These are phyloP conservation scores for Sylvia borin DNA, from an alignment of 2,797 vertebrate species.

Conservation along the genomic window DNA sequence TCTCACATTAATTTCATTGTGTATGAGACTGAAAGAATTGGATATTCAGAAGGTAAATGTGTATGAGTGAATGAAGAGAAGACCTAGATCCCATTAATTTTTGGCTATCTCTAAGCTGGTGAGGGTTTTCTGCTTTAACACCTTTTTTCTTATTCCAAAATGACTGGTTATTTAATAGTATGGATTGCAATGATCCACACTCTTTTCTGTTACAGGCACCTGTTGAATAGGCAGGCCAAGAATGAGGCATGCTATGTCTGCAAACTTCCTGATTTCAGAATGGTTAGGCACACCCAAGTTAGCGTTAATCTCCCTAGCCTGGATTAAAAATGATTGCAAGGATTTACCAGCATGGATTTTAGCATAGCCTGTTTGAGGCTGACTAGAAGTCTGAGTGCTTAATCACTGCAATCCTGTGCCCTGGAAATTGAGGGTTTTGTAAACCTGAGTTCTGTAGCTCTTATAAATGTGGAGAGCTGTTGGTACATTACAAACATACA, in stretches of 20 bases:
- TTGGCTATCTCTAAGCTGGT: rapidly evolving
- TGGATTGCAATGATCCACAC: neutral
- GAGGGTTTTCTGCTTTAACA: neutral
- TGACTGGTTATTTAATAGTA: neutral
- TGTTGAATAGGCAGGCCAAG: neutral
- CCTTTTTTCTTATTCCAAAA: neutral
- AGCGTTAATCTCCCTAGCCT: neutral
- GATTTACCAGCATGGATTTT: conserved; percentile 6
- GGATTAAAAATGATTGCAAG: neutral
- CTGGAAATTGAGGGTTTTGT: neutral
- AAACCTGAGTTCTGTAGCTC: neutral
- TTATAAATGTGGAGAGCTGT: neutral
- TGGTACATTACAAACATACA: neutral
- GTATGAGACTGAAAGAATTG: neutral
- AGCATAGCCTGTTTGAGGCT: neutral
- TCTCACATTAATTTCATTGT: neutral
- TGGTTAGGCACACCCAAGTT: neutral
- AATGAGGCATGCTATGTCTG: neutral
- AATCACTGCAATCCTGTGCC: neutral
- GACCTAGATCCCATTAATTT: neutral
- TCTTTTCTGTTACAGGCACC: neutral
- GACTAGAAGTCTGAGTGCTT: neutral
- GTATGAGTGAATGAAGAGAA: neutral
- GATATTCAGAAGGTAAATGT: neutral
- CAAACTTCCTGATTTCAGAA: neutral